These are phyloP conservation scores for Mesitornis unicolor DNA, from an alignment of 2,113 vertebrate genomes.

Conservation along the genomic window DNA sequence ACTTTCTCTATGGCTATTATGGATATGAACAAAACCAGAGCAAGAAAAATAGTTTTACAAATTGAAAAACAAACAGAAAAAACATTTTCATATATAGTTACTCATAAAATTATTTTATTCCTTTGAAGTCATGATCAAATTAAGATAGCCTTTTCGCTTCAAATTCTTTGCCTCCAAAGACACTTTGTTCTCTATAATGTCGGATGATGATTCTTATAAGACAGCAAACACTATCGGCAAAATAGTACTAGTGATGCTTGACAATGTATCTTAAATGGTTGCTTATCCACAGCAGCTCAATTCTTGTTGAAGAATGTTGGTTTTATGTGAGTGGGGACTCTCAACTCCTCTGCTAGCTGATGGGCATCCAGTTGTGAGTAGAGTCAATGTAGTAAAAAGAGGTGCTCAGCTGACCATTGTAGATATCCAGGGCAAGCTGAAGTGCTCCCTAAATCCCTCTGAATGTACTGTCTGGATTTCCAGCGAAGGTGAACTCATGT, in stretches of 20 bases:
- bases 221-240: accelerated
- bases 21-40: not conserved
- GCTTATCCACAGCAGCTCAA: not conserved
- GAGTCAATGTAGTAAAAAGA: not conserved
- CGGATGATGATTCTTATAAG: not conserved
- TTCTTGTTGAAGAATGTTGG: not conserved
- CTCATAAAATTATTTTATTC: not conserved
- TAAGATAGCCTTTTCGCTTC: not conserved
- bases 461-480: not conserved
- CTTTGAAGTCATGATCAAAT: not conserved
- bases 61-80: not conserved
- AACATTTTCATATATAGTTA: not conserved
- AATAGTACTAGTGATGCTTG: not conserved
- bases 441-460: not conserved
- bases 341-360: not conserved
- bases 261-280: not conserved
- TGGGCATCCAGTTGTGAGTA: not conserved
- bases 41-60: not conserved
- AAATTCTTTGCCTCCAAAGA: not conserved
- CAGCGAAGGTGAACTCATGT: not conserved
- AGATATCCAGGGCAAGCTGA: not conserved
- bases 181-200: not conserved
- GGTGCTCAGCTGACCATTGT: not conserved
- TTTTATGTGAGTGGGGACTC: not conserved
- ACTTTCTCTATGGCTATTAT: not conserved